Conservation (phyloP, 2,888 invertebrate genomes). For the Hydropsyche betteni region DNA sequence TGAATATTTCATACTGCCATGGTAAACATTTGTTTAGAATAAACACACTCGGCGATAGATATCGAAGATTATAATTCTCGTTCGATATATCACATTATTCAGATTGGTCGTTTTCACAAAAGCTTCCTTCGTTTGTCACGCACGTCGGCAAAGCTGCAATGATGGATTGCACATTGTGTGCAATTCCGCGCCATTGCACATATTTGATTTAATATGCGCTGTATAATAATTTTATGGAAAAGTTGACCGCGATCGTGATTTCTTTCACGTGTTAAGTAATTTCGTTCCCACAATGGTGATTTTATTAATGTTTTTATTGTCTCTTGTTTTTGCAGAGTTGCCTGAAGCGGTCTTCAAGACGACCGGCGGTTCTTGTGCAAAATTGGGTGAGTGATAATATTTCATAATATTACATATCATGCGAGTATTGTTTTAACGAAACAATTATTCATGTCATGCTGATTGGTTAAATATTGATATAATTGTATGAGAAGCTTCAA, state of each 20-base stretch:
- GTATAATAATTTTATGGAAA: no score
- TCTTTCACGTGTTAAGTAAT: no score
- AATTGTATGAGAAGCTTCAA: slow-evolving; percentile 1
- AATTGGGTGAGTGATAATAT: no score
- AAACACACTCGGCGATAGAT: not conserved
- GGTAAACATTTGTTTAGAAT: slow-evolving; percentile 24
- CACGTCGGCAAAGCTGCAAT: slow-evolving; percentile 3
- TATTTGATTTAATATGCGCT: no score
- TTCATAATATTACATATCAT: not conserved
- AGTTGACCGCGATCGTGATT: no score
- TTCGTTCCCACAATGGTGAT: not conserved
- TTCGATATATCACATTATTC: slow-evolving; percentile 1
- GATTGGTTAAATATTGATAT: not conserved
- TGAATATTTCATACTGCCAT: slow-evolving; percentile 16
- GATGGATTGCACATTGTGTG: slow-evolving; percentile 28
- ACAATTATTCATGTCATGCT: not conserved
- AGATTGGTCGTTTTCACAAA: slow-evolving; percentile 2
- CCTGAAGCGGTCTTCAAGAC: not conserved
- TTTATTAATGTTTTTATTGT: not conserved
- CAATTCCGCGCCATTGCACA: slow-evolving; percentile 2
- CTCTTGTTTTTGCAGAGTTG: slow-evolving; percentile 2
- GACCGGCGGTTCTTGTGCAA: no score
- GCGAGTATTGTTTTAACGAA: not conserved
- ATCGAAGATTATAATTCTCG: not conserved
- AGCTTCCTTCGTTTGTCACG: slow-evolving; percentile 25